Evolutionary conservation across 1,140 invertebrate genomes (phyloP).

Genomic region (Drosophila repletoides): DNA sequence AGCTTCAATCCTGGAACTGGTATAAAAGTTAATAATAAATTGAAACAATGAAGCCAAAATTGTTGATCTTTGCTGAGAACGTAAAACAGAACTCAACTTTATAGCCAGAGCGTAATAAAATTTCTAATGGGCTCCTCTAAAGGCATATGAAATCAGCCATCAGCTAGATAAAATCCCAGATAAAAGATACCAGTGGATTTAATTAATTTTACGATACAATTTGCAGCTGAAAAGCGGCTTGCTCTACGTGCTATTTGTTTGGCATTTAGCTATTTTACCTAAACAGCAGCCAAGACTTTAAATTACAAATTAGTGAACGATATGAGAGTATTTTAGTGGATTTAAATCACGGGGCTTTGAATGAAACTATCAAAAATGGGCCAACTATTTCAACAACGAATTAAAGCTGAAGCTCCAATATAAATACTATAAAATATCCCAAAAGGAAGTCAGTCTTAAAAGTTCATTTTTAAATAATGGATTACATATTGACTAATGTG

Average conservation of each 20-base stretch:
- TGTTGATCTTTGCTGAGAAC: conserved; percentile 51
- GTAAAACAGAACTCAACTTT: conserved; percentile 54
- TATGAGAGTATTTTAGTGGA: too few species aligned
- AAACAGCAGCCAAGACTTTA: neutral
- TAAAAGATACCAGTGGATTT: conserved; percentile 41
- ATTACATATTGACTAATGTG: too few species aligned
- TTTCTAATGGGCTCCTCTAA: conserved; percentile 52
- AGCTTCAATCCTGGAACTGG: conserved; percentile 42
- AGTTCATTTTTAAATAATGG: too few species aligned
- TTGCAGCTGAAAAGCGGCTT: conserved; percentile 30
- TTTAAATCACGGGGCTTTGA: too few species aligned
- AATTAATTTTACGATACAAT: conserved; percentile 58
- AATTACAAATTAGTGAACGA: too few species aligned
- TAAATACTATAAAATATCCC: too few species aligned
- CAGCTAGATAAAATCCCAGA: conserved; percentile 24
- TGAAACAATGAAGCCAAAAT: conserved; percentile 71
- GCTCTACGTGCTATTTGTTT: neutral
- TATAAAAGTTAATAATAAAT: conserved; percentile 79
- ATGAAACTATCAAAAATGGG: too few species aligned
- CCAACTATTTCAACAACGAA: too few species aligned
- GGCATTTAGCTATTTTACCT: neutral
- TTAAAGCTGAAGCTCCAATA: too few species aligned
- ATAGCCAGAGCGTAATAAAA: conserved; percentile 62
- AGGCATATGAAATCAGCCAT: conserved; percentile 59
- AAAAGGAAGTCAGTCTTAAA: too few species aligned